phyloP scores from a whole-genome alignment of 2,888 invertebrate species.

The Drosophila sordidapex region DNA sequence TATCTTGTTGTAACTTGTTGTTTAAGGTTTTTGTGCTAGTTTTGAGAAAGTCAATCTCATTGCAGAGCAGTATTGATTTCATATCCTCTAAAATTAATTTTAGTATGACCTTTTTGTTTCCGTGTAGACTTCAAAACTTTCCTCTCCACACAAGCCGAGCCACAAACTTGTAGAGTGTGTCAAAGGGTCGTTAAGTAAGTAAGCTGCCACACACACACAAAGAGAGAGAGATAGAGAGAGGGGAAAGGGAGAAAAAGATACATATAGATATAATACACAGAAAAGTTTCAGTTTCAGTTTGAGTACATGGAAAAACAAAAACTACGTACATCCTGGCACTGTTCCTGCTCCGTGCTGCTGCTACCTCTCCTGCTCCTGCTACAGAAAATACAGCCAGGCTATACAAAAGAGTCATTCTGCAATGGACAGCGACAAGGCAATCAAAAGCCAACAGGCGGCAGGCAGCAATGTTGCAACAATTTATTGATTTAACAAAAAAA shows the following conservation, averaged over 20 bases:
- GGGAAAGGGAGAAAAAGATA: not conserved
- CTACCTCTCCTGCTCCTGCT: not conserved
- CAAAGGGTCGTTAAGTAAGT: conserved; percentile 77
- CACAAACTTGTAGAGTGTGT: conserved; percentile 54
- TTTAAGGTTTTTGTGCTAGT: not conserved
- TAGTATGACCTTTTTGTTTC: conserved; percentile 1
- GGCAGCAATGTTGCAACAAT: conserved; percentile 61
- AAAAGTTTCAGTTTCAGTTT: conserved; percentile 69
- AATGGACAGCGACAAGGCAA: conserved; percentile 55
- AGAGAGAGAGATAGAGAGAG: conserved; percentile 1
- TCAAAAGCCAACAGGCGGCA: conserved; percentile 54
- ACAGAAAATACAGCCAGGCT: conserved; percentile 14
- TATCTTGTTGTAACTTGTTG: not conserved
- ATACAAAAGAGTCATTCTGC: conserved; percentile 46
- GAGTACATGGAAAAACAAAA: conserved; percentile 53
- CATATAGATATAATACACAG: conserved; percentile 25
- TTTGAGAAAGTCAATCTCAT: not conserved
- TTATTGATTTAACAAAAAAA: conserved; percentile 68
- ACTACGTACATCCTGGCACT: conserved; percentile 38
- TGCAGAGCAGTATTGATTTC: not conserved
- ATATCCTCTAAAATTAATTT: not conserved
- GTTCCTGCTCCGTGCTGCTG: not conserved
- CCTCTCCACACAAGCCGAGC: conserved; percentile 1
- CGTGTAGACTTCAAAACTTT: conserved; percentile 5
- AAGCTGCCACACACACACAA: conserved; percentile 47